Evolutionary conservation across 2,797 vertebrate genomes (phyloP), one percentile per base, ranked within the genome.

Genomic region (Characodon lateralis): DNA sequence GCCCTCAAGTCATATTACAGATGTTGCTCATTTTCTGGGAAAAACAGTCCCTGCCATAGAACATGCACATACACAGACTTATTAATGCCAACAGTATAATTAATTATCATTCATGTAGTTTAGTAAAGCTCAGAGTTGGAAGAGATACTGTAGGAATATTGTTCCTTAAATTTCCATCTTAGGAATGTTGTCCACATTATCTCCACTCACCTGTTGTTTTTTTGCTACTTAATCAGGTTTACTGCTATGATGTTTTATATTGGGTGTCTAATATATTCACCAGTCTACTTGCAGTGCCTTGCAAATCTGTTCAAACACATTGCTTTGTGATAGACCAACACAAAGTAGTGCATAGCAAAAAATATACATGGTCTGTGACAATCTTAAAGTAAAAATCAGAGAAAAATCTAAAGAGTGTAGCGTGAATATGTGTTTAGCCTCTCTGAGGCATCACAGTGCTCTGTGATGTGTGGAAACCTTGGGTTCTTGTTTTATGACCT

Each of bases 1-100:
- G 71, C 53, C 82, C 72, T 51, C 78, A 86, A 81, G 61, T 74
- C 78, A 74, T 82, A 81, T 75, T 82, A 70, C 81, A 81, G 76
- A 70, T 71, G 75, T 28, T 79, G 61, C 87, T 35, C 87, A 86
- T 86, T 78, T 85, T 87, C 74, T 56, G 85, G 85, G 79, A 76
- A 73, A 53, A 77, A 78, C 0, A 71, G 26, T 83, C 56, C 22
- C 74, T 55, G 77, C 77, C 74, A 83, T 35, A 35, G 35, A 56
- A 58, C 68, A 35, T 35, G 35, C 79, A 46, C 51, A 74, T 69
- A 31, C 63, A 61, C 73, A 22, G 18, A 10, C 24, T 55, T 63
- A 74, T 26, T 78, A 41, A 70, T 69, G 51, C 72, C 24, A 71
- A 28, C 39, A 2, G 41, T 78, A 43, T 14, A 31, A 71, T 65